These are phyloP conservation scores for Sorex fumeus DNA, from an alignment of 2,113 vertebrate genomes.

Conservation along the genomic window DNA sequence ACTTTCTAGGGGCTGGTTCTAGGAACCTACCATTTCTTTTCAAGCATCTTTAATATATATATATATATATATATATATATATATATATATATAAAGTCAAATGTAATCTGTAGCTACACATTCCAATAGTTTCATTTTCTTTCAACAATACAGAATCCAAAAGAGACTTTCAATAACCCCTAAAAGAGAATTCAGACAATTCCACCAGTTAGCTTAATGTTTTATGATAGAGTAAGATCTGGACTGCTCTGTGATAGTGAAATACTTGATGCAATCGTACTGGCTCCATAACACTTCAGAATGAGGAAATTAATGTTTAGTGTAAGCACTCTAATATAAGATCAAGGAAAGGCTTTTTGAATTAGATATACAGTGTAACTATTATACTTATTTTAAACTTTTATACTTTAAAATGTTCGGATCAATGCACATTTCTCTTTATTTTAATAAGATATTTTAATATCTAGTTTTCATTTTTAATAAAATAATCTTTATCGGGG, in stretches of 20 bases:
- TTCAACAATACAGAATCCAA: background rate
- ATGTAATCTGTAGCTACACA: background rate
- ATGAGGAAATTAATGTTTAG: background rate
- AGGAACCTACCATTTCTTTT: background rate
- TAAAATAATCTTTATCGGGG: background rate
- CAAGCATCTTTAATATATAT: too few relatives aligned
- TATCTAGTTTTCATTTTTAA: background rate
- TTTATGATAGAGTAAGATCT: background rate
- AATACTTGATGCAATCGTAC: background rate
- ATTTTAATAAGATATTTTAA: slow-evolving; percentile 6
- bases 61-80: too few relatives aligned
- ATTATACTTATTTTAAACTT: background rate
- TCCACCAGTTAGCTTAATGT: background rate
- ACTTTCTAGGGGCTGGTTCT: too few relatives aligned
- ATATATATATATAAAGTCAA: too few relatives aligned
- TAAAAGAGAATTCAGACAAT: background rate
- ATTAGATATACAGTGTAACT: background rate
- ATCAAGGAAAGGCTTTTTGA: background rate
- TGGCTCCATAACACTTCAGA: background rate
- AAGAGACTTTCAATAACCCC: background rate
- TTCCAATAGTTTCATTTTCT: background rate
- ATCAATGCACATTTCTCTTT: background rate
- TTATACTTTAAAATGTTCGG: background rate
- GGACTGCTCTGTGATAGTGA: background rate
- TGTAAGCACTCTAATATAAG: background rate